Evolutionary conservation across 1,140 invertebrate genomes (phyloP), one percentile per base, ranked within the genome.

Genomic region (Drosophila insularis): DNA sequence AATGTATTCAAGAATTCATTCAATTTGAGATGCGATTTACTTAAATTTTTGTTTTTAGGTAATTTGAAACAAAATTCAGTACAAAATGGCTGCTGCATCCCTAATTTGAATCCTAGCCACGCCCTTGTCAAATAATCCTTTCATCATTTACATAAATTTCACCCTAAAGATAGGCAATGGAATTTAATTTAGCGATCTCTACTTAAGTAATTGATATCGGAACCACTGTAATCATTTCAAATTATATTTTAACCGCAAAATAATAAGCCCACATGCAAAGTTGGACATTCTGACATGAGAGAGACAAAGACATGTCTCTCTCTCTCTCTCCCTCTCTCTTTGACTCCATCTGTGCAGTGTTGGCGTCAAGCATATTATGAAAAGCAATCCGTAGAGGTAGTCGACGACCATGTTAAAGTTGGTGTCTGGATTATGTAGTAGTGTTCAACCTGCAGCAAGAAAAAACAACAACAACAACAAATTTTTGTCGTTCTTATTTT

Each of bases 261-360:
- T 46, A 71, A 43, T 27, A 68, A 71, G 82, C 82, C 82, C 82
- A 86, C 82, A 79, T 86, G 81, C 81, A 86, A 78, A 86, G 67
- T 27, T 86, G 59, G 43, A 63, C 53, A 56, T 56, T 56, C 27
- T 56, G 11, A 11, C 32, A 27, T 27, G 27, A n/a, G n/a, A n/a
- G n/a, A n/a, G n/a, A n/a, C n/a, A n/a, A n/a, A n/a, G n/a, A n/a
- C n/a, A n/a, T n/a, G n/a, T 31, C 40, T 8, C 14, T 46, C 14
- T 46, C 40, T 58, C 63, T 46, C 43, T 17, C 43, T 46, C 0
- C 19, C 40, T 64, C 63, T 64, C 62, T 75, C 64, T 63, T 46
- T 61, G 32, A 66, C 19, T 39, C 21, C 14, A 68, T 69, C 6
- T 23, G 11, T 1, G 4, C 68, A 72, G 72, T 76, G 71, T 86